Evolutionary conservation across 2,113 vertebrate species (phyloP), one percentile per base, ranked within the genome.

Genomic region (Ammodramus savannarum): DNA sequence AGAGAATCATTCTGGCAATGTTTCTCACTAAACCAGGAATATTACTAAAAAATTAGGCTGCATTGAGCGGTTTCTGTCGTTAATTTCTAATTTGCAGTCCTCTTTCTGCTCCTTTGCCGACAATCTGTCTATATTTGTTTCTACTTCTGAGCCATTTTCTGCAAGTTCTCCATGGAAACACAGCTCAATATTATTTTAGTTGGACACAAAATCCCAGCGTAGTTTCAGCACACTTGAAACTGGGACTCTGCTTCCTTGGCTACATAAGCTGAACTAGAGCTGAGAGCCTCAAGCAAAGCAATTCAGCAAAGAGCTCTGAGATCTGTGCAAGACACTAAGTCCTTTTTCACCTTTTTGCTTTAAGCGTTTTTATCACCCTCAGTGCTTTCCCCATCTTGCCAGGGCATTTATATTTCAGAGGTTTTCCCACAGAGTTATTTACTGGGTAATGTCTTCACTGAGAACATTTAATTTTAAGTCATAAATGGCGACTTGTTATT

Each of bases 371-470:
- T 90, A 10, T 74, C 68, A 93, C 48, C 62, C 75, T 78, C 76
- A 67, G 17, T 61, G 76, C 39, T 91, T 91, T 83, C 68, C 25
- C 31, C 41, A 72, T 59, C 85, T 88, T 95, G 68, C 93, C 65
- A 81, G 68, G 89, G 75, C 68, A 95, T 95, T 94, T 86, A 94
- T 90, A 95, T 97, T 96, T 96, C 65, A 94, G 72, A 65, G 66
- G 34, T 94, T 94, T 94, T 95, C 92, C 76, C 87, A 90, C 82
- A 88, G 93, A 95, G 65, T 85, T 95, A 95, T 95, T 93, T 95
- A 95, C 80, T 71, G 57, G 78, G 65, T 65, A 95, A 88, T 38
- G 59, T 93, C 85, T 94, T 95, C 36, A 17, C 36, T 44, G 82
- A 90, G 65, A 75, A 95, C 57, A 84, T 95, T 90, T 93, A 95